Evolutionary conservation across 2,113 vertebrate species (phyloP), one percentile per base, ranked within the genome.

Genomic region (Copsychus sechellarum): DNA sequence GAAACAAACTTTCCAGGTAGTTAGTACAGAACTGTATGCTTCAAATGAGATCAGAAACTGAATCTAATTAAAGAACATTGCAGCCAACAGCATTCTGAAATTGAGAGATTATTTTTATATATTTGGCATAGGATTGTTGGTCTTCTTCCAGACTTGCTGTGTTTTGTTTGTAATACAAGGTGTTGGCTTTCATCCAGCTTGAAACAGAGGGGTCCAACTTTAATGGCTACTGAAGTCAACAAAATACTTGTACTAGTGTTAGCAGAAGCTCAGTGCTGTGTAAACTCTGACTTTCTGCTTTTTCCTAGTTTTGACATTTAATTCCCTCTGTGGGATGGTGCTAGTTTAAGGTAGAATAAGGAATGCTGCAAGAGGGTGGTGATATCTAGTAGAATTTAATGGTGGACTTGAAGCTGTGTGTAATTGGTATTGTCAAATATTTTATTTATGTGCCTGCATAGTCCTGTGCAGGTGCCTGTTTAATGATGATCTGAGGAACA

Each of bases 41-140:
- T 81, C 64, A 96, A 96, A 94, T 81, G 79, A 92, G 71, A 94
- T 90, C 77, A 93, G 78, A 95, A 96, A 79, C 57, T 82, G 84
- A 87, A 92, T 91, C 91, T 82, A 93, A 88, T 97, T 94, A 91
- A 92, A 88, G 73, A 91, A 56, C 12, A 7, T 86, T 67, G 50
- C 86, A 92, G 78, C 88, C 70, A 95, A 90, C 62, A 88, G 34
- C 78, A 34, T 86, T 74, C 48, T 91, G 93, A 85, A 94, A 85
- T 72, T 47, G 53, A 92, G 91, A 94, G 57, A 94, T 95, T 93
- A 88, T 81, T 90, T 97, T 97, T 97, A 90, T 90, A 38, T 83
- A 82, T 93, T 86, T 97, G 73, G 56, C 66, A 48, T 82, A 77
- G 57, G 12, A 61, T 54, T 19, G 11, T 93, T 95, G 79, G 38